These are phyloP conservation scores for Girardinus metallicus DNA, from an alignment of 2,797 vertebrate species.

Conservation along the genomic window DNA sequence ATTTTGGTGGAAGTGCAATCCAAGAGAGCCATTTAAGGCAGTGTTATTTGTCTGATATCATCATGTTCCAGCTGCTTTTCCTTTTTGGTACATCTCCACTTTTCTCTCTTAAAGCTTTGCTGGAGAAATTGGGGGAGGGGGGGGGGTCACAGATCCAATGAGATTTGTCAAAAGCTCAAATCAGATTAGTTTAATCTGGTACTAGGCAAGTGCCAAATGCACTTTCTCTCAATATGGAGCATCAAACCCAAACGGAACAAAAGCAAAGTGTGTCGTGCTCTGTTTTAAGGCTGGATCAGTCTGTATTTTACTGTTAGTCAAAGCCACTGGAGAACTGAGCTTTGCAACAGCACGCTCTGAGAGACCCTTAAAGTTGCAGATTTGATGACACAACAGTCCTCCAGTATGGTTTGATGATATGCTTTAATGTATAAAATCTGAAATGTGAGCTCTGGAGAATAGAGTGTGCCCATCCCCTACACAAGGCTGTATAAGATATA, in stretches of 20 bases:
- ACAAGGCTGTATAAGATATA: conserved; percentile 25
- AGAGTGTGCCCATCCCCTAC: conserved; percentile 36
- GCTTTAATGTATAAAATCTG: conserved; percentile 21
- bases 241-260: conserved; percentile 33
- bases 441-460: conserved; percentile 26
- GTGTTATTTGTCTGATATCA: conserved; percentile 40
- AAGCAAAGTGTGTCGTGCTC: neutral
- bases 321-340: conserved; percentile 5
- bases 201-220: conserved; percentile 45
- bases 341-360: conserved; percentile 21
- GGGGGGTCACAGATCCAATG: conserved; percentile 66
- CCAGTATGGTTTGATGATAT: neutral
- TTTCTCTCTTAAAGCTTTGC: conserved; percentile 22
- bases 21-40: conserved; percentile 35
- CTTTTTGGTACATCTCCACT: conserved; percentile 31
- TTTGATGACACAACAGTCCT: conserved; percentile 31
- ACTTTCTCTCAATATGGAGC: conserved; percentile 29
- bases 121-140: conserved; percentile 31
- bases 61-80: conserved; percentile 36
- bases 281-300: conserved; percentile 1
- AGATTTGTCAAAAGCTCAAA: conserved; percentile 65
- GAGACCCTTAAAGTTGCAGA: conserved; percentile 18
- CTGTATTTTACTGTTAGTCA: conserved; percentile 6
- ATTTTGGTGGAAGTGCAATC: conserved; percentile 43
- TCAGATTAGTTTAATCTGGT: conserved; percentile 70